A percentile compares a stretch with the other conserved stretches of the same genome.
Evolutionary conservation across 2,888 invertebrate species (phyloP).

Genomic region (Phasia obesa): DNA sequence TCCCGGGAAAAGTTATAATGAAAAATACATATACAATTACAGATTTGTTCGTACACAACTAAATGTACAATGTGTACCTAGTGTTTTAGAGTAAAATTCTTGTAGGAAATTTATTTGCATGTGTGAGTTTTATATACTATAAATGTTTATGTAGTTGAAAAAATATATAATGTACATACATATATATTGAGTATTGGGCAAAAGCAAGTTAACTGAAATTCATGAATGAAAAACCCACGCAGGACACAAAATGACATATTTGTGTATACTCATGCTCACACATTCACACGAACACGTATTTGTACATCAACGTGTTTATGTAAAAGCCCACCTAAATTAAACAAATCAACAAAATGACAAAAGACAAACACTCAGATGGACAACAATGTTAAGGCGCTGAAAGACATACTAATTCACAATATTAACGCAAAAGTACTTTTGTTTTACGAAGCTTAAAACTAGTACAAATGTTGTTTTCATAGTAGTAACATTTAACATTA

Average conservation of each 20-base stretch:
- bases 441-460: not conserved
- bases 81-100: conserved; percentile 47
- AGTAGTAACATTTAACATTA: not conserved
- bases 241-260: conserved; percentile 60
- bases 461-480: not conserved
- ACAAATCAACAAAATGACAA: conserved; percentile 14
- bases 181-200: conserved; percentile 54
- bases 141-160: not conserved
- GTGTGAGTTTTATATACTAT: not conserved
- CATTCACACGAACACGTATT: not conserved
- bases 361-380: conserved; percentile 27
- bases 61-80: not conserved
- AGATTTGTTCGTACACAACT: not conserved
- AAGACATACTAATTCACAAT: not conserved
- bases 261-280: conserved; percentile 31
- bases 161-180: conserved; percentile 9
- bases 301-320: not conserved
- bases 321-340: conserved; percentile 46
- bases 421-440: not conserved
- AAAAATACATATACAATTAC: conserved; percentile 19
- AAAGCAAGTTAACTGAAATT: conserved; percentile 71
- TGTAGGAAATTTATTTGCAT: conserved; percentile 7
- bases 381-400: not conserved
- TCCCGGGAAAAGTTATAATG: conserved; percentile 13
- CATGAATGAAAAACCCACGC: conserved; percentile 82